These are phyloP conservation scores for Crocallis elinguaria DNA, from an alignment of 2,888 invertebrate species.

Conservation along the genomic window DNA sequence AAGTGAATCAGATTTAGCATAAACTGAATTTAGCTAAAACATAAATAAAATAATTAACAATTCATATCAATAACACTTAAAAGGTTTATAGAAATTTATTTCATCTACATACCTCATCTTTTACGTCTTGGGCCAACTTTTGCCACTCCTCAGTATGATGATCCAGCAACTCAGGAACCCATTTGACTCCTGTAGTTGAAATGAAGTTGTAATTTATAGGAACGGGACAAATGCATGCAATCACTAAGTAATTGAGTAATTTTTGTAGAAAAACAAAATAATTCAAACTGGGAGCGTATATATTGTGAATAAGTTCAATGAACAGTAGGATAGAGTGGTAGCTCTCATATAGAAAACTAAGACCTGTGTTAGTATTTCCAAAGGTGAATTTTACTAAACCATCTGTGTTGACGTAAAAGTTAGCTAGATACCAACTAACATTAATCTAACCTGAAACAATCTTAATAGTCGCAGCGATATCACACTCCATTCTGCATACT, in stretches of 20 bases:
- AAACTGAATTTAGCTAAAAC: conserved; percentile 92
- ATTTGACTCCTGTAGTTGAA: conserved; percentile 85
- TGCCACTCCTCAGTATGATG: conserved; percentile 95
- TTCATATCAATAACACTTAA: not conserved
- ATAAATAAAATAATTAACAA: not conserved
- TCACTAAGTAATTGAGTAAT: no score
- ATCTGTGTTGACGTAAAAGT: no score
- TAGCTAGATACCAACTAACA: not conserved
- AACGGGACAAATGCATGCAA: not conserved
- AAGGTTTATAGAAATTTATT: conserved; percentile 4
- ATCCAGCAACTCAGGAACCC: conserved; percentile 94
- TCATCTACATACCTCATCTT: conserved; percentile 87
- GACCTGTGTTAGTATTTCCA: no score
- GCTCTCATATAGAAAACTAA: no score
- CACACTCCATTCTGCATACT: conserved; percentile 90
- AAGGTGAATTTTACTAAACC: no score
- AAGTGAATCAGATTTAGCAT: conserved; percentile 89
- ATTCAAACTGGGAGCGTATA: no score
- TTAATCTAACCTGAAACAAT: conserved; percentile 87
- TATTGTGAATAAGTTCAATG: no score
- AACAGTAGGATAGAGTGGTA: no score
- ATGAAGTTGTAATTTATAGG: not conserved
- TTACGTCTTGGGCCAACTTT: conserved; percentile 91
- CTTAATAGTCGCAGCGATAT: conserved; percentile 93
- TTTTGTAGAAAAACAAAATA: no score